These are phyloP conservation scores for Gopherus evgoodei DNA, from an alignment of 2,113 vertebrate genomes.

Conservation along the genomic window DNA sequence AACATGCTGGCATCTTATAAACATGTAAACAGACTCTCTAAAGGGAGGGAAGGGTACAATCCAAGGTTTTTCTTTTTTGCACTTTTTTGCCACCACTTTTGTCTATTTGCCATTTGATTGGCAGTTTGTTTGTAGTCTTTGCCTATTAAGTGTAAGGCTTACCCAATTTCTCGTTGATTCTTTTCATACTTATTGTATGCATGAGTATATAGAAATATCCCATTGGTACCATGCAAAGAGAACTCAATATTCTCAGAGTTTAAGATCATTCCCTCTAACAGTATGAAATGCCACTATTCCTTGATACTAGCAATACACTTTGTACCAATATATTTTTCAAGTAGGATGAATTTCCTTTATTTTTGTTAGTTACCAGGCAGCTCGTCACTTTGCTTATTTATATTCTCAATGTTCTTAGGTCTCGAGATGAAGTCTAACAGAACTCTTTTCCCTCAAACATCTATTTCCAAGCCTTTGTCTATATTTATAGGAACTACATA, in stretches of 20 bases:
- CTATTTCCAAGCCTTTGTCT: background rate
- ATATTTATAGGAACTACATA: background rate
- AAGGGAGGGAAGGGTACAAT: background rate
- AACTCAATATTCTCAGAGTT: background rate
- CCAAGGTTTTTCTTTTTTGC: no score
- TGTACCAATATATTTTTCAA: rapidly evolving
- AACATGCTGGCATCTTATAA: background rate
- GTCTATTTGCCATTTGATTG: background rate
- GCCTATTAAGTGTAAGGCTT: background rate
- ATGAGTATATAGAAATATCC: background rate
- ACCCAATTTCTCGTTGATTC: background rate
- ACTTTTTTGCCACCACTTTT: background rate
- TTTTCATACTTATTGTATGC: background rate
- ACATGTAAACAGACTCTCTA: background rate
- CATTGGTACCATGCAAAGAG: background rate
- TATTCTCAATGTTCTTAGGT: background rate
- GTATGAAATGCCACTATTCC: background rate
- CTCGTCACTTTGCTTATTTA: background rate
- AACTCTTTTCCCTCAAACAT: background rate
- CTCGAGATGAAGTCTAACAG: background rate
- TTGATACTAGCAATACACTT: background rate
- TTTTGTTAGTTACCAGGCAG: background rate
- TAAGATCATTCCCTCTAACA: background rate
- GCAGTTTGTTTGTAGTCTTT: background rate
- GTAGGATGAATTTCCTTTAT: background rate